Base-by-base conservation (phyloP, 1,140 invertebrate species). In the Idris sp. region DNA sequence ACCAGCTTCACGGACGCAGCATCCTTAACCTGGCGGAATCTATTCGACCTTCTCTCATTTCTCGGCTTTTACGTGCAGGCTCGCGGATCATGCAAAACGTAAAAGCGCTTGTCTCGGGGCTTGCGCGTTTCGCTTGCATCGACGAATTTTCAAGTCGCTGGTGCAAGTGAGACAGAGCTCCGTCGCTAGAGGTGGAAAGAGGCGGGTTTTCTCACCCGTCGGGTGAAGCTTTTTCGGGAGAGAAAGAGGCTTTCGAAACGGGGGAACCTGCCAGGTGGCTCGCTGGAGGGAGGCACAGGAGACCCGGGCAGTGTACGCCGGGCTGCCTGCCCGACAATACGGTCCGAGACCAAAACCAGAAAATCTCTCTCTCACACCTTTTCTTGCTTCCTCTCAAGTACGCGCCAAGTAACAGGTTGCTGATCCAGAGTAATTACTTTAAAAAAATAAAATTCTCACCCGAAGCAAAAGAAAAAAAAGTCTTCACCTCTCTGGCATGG, bases 291-390 rank as follows among this genome's bases (percentile, higher is more conserved):
- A 68, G 77, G 41, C 74, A 69, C 62, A 69, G 56, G 76, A 85
- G 84, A 84, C 84, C 85, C 84, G 86, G 84, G 84, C 86, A 87
- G 86, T 87, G 77, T 81, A 83, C 85, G 84, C 83, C 86, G 86
- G 86, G 86, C 84, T 83, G 79, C 79, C 82, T 84, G 83, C 79
- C 84, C 81, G 84, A 83, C 74, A 72, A 80, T 83, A 85, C 80
- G 82, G 79, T 80, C 74, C 54, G 48, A 33, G 31, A 33, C 59
- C 40, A 44, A 41, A 46, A 56, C 62, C 44, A 72, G 67, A 68
- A 35, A 44, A 46, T 13, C 30, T 25, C 15, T 35, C 69, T 65
- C 43, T 71, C 46, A n/a, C n/a, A n/a, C n/a, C n/a, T n/a, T n/a
- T n/a, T 44, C 46, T 73, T 46, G 53, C 33, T 44, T 48, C 58